These are phyloP conservation scores for Lycocerus yunnanus DNA, from an alignment of 2,888 invertebrate species.

Conservation along the genomic window DNA sequence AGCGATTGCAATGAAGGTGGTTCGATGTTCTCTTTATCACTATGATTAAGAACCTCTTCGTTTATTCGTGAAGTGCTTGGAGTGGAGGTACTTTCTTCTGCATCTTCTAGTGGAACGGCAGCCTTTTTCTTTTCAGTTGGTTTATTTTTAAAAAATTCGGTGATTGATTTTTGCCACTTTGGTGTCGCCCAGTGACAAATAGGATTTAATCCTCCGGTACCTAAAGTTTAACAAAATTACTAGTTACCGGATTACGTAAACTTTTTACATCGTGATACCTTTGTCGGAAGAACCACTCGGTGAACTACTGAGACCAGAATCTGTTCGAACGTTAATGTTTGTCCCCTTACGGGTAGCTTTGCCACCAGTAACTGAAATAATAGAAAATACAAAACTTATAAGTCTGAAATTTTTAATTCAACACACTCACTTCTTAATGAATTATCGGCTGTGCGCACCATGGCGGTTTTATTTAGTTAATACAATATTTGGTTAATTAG, in stretches of 20 bases:
- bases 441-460: conserved; percentile 28
- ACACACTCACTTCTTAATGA: conserved; percentile 19
- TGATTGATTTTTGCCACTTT: conserved; percentile 63
- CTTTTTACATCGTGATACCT: no score
- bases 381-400: neutral
- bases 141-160: conserved; percentile 54
- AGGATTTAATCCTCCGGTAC: conserved; percentile 56
- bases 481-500: no score
- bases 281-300: conserved; percentile 4
- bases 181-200: conserved; percentile 62
- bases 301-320: neutral
- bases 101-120: neutral
- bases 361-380: conserved; percentile 36
- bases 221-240: neutral
- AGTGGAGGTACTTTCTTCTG: neutral
- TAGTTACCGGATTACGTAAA: no score
- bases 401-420: neutral
- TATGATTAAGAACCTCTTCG: neutral
- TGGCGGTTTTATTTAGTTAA: neutral
- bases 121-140: neutral
- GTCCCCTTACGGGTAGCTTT: conserved; percentile 36
- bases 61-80: neutral
- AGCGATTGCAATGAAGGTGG: neutral
- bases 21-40: neutral
- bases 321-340: neutral